These are phyloP conservation scores for Stomatorhinus ivindoensis DNA, from an alignment of 2,113 vertebrate species.

Conservation along the genomic window DNA sequence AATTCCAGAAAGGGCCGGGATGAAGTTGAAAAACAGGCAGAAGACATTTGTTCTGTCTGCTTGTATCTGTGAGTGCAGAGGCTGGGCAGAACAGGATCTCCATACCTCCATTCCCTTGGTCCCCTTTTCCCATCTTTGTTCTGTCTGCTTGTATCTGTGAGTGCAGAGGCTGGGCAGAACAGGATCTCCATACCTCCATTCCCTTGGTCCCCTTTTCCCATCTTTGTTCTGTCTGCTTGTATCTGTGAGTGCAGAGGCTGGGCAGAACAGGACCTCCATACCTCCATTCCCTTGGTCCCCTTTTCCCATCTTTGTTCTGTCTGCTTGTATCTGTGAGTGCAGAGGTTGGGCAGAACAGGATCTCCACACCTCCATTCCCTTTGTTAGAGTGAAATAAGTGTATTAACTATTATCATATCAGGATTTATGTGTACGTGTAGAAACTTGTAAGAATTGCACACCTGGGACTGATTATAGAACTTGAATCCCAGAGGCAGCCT, in stretches of 20 bases:
- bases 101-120: not conserved
- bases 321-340: not conserved
- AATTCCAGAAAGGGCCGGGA: not conserved
- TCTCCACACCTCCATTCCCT: not conserved
- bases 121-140: no score
- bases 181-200: not conserved
- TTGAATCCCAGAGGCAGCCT: no score
- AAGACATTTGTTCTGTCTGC: not conserved
- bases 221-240: not conserved
- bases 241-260: not conserved
- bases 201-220: not conserved
- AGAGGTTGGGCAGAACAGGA: not conserved
- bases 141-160: not conserved
- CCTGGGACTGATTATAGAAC: no score
- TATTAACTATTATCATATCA: no score
- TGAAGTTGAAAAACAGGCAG: not conserved
- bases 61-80: not conserved
- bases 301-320: no score
- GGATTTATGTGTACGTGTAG: no score
- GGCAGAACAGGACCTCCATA: not conserved
- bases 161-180: not conserved
- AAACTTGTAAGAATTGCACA: no score
- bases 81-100: not conserved
- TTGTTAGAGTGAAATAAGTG: no score
- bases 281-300: not conserved